A percentile compares a stretch with the other conserved stretches of the same genome.
Conservation (phyloP, 2,113 vertebrate genomes). For the Cynocephalus volans region DNA sequence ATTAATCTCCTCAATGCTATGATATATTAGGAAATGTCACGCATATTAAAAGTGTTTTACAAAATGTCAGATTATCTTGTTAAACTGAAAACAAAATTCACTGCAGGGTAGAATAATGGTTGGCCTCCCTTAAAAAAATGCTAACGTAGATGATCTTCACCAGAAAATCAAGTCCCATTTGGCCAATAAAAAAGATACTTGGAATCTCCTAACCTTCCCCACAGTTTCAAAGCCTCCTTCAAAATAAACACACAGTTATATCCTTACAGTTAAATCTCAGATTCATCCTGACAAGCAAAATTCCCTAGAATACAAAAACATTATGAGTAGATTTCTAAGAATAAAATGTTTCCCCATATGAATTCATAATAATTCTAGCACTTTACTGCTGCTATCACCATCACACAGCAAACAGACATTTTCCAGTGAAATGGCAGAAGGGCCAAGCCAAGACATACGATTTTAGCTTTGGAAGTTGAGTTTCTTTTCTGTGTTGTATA, state of each 20-base stretch:
- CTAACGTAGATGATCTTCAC: background rate
- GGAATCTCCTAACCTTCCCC: background rate
- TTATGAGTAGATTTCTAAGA: slow-evolving; percentile 66
- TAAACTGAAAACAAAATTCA: slow-evolving; percentile 47
- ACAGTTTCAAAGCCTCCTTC: slow-evolving; percentile 57
- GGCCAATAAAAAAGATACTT: slow-evolving; percentile 40
- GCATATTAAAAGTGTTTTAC: background rate
- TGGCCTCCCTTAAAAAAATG: slow-evolving; percentile 15
- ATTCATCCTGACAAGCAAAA: slow-evolving; percentile 75
- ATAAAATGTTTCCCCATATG: slow-evolving; percentile 68
- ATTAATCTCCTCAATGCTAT: slow-evolving; percentile 12
- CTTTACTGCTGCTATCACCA: background rate
- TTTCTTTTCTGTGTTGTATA: background rate
- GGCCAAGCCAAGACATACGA: background rate
- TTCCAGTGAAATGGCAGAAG: slow-evolving; percentile 31
- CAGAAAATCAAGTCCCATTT: slow-evolving; percentile 34
- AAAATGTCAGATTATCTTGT: slow-evolving; percentile 55
- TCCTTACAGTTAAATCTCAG: slow-evolving; percentile 63
- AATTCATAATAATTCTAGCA: slow-evolving; percentile 54
- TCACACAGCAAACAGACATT: background rate
- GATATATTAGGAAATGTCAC: slow-evolving; percentile 48
- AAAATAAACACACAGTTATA: slow-evolving; percentile 64
- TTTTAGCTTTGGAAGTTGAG: background rate
- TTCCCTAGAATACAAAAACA: slow-evolving; percentile 66
- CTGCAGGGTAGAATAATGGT: background rate